Conservation (phyloP, 2,888 invertebrate genomes). For the Meteorus cinctellus region DNA sequence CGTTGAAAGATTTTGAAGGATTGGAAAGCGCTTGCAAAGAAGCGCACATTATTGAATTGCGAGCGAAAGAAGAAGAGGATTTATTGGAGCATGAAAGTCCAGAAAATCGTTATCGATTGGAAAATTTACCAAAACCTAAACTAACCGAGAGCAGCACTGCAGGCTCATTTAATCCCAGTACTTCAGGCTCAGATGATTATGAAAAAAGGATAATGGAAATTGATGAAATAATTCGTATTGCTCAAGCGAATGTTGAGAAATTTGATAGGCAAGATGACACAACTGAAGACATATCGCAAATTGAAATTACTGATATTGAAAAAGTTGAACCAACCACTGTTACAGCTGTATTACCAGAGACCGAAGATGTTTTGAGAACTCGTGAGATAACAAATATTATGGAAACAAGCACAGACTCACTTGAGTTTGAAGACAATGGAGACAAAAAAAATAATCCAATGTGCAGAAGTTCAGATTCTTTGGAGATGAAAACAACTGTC, state of each 20-base stretch:
- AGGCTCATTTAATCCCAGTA: slow-evolving; percentile 72
- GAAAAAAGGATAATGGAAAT: slow-evolving; percentile 81
- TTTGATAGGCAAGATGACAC: slow-evolving; percentile 77
- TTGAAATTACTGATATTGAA: slow-evolving; percentile 60
- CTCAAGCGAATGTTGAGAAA: slow-evolving; percentile 80
- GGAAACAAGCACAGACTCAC: slow-evolving; percentile 79
- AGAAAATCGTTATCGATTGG: slow-evolving; percentile 77
- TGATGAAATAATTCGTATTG: slow-evolving; percentile 81
- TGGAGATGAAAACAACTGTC: slow-evolving; percentile 78
- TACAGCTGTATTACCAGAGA: slow-evolving; percentile 39
- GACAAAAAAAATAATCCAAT: slow-evolving; percentile 74
- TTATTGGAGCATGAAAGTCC: slow-evolving; percentile 80
- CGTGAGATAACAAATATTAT: slow-evolving; percentile 74
- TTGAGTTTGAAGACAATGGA: slow-evolving; percentile 75
- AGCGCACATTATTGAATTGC: slow-evolving; percentile 86
- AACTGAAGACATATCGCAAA: slow-evolving; percentile 75
- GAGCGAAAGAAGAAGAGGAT: slow-evolving; percentile 90
- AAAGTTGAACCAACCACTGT: slow-evolving; percentile 48
- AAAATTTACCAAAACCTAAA: slow-evolving; percentile 65
- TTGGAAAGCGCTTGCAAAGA: slow-evolving; percentile 91
- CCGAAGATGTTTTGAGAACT: slow-evolving; percentile 37
- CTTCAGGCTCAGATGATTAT: slow-evolving; percentile 78
- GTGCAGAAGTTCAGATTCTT: slow-evolving; percentile 80
- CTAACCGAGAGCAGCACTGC: slow-evolving; percentile 61
- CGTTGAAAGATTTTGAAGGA: slow-evolving; percentile 94